Base-by-base conservation (phyloP, 2,888 invertebrate species). In the Chalcis sispes region DNA sequence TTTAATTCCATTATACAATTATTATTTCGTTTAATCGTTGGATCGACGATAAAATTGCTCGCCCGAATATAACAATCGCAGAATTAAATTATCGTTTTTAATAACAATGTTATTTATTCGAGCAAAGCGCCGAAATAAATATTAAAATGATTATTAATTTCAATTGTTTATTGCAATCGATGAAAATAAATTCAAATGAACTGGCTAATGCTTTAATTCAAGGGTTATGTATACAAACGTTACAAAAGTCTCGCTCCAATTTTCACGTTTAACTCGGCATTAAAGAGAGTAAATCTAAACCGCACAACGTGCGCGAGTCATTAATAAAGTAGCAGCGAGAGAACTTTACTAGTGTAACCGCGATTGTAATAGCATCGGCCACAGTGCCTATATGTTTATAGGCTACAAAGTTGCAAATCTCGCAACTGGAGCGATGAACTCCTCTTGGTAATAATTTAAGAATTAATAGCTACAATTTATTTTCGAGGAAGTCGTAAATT, bases 281-380 rank as follows among this genome's bases (percentile, higher is more conserved):
- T 29, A 46, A 56, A 52, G 8, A 23, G 52, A 40, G 71, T 36
- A 62, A 62, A 50, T 72, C 46, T 54, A 62, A 71, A 46, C 29
- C 52, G 62, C 64, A 25, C 56, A 64, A 46, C 54, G 46, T 23
- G 72, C 23, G 36, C 67, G n/a, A 64, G 54, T 54, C 64, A 48
- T 72, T 72, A 72, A 73, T 73, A 59, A 59, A 66, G 50, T 66
- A 65, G 50, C 27, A 48, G n/a, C 46, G 20, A 50, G 46, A 25
- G 61, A 18, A 23, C 27, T 65, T 59, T 65, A 58, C 65, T 20
- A 59, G 66, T 61, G 67, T 61, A 61, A 67, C 50, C 36, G 42
- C 40, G 52, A 52, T 40, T 8, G 25, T 52, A 46, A 48, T 56
- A 46, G 20, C 36, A 58, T 18, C 29, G n/a, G 56, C 46, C 58